Evolutionary conservation across 2,888 invertebrate species (phyloP).

Genomic region (Bombylius discolor): DNA sequence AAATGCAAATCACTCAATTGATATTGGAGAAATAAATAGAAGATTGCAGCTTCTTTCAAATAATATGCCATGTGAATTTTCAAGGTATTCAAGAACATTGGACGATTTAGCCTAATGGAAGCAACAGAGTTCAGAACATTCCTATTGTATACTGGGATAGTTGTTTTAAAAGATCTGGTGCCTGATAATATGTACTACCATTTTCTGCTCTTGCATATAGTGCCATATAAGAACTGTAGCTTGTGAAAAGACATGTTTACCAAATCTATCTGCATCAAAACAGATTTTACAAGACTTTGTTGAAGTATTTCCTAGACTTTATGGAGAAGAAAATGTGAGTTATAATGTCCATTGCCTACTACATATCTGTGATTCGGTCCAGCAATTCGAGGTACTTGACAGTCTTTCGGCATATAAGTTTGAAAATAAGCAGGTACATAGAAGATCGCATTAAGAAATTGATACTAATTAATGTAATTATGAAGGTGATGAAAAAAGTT

Average conservation of each 20-base stretch:
- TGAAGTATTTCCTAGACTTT: not conserved
- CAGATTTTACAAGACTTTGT: constrained; percentile 2
- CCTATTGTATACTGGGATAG: constrained; percentile 4
- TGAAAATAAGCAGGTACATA: constrained; percentile 2
- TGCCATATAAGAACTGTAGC: not conserved
- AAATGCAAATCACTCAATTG: not conserved
- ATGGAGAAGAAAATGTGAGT: constrained; percentile 1
- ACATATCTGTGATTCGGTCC: not conserved
- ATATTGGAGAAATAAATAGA: not conserved
- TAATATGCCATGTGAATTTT: constrained; percentile 3
- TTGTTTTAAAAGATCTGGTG: constrained; percentile 1
- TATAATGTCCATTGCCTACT: constrained; percentile 6
- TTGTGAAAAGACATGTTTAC: not conserved
- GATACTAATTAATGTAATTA: too few relatives aligned
- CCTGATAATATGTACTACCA: constrained; percentile 1
- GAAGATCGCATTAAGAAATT: not conserved
- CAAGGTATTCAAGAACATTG: constrained; percentile 2
- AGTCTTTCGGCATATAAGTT: constrained; percentile 4
- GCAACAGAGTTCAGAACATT: constrained; percentile 1
- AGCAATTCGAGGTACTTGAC: constrained; percentile 1
- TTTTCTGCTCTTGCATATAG: constrained; percentile 1
- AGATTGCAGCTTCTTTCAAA: too few relatives aligned
- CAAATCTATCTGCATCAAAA: not conserved
- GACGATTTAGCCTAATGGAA: not conserved
- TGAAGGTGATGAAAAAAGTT: too few relatives aligned